These are phyloP conservation scores for Piscicola geometra DNA, from an alignment of 2,888 invertebrate genomes.

Conservation along the genomic window DNA sequence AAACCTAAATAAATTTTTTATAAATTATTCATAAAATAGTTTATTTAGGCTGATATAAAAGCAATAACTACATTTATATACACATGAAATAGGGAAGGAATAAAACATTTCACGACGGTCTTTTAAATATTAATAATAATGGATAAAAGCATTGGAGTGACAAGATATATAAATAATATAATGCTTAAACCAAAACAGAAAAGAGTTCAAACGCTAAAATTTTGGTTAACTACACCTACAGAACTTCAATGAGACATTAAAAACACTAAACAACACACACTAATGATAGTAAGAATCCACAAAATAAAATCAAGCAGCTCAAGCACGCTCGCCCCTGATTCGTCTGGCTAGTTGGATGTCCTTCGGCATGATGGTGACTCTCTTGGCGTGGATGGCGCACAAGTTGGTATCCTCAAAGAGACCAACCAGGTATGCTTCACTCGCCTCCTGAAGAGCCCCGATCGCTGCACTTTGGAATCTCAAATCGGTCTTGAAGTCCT, in stretches of 20 bases:
- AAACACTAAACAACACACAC: constrained; percentile 4
- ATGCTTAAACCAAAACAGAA: no score
- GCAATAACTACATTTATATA: no score
- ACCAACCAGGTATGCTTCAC: constrained; percentile 42
- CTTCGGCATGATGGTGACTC: constrained; percentile 96
- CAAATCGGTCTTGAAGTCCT: constrained; percentile 57
- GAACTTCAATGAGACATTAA: constrained; percentile 13
- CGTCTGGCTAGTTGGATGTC: constrained; percentile 92
- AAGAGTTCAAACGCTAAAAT: no score
- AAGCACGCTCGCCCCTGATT: constrained; percentile 83
- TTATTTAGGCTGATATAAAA: no score
- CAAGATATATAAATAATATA: no score
- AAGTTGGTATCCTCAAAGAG: constrained; percentile 95
- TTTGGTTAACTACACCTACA: no score
- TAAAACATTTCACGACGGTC: no score
- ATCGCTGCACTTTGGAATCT: constrained; percentile 56
- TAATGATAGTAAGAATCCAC: constrained; percentile 5
- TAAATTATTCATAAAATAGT: no score
- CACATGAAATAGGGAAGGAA: no score
- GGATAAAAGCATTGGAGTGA: no score
- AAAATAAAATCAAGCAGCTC: constrained; percentile 37
- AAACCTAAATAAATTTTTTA: no score
- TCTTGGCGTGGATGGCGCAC: constrained; percentile 93
- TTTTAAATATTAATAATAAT: no score
- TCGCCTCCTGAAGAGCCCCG: constrained; percentile 49